A percentile compares a stretch with the other conserved stretches of the same genome.
phyloP scores from a whole-genome alignment of 2,888 invertebrate species.

The Diploptera punctata region DNA sequence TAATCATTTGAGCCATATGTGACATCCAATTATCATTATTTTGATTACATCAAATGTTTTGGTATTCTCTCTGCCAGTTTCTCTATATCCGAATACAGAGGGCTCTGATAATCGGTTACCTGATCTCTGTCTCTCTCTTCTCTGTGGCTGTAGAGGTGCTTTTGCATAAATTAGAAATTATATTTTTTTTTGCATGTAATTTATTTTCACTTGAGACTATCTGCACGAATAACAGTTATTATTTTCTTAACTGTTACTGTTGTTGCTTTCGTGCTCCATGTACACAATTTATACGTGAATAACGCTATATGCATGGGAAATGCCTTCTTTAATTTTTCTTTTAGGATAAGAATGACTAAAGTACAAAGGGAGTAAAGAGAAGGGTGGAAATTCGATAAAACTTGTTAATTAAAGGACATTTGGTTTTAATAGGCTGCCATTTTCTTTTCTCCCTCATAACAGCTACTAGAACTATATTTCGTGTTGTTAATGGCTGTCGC shows the following conservation, averaged over 20 bases:
- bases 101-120: background rate
- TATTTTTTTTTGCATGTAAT: constrained; percentile 2
- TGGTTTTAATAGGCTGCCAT: no score
- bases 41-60: no score
- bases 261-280: background rate
- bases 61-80: background rate
- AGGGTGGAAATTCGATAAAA: no score
- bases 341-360: background rate
- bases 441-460: no score
- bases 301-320: background rate
- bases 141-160: constrained; percentile 41
- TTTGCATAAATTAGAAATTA: constrained; percentile 2
- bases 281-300: background rate
- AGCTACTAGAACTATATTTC: no score
- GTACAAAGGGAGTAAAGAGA: no score
- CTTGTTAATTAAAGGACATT: no score
- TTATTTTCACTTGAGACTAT: constrained; percentile 4
- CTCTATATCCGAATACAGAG: constrained; percentile 8
- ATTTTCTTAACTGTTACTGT: background rate
- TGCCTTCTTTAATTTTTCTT: background rate
- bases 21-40: no score
- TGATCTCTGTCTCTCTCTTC: constrained; percentile 40
- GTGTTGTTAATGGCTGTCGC: no score
- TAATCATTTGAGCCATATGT: no score
- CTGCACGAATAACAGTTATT: background rate